A percentile compares a stretch with the other conserved stretches of the same genome.
phyloP scores from a whole-genome alignment of 2,888 invertebrate species.

The Euproctis similis region DNA sequence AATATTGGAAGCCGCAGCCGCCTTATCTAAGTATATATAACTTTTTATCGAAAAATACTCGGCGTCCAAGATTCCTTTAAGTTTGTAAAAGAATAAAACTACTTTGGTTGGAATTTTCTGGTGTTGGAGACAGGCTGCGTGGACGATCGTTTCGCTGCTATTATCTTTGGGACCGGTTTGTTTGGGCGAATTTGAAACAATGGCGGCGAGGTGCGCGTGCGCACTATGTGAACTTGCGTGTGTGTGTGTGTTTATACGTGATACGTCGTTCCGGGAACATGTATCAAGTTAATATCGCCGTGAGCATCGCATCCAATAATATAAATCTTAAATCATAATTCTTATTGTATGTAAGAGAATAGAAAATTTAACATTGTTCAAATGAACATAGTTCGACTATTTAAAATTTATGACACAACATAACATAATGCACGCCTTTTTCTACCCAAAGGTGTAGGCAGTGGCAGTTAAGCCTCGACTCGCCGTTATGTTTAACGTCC shows the following conservation, averaged over 20 bases:
- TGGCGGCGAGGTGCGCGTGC: slow-evolving; percentile 34
- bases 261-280: slow-evolving; percentile 37
- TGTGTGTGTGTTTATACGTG: slow-evolving; percentile 19
- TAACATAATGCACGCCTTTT: no score
- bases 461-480: no score
- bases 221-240: no score
- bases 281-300: slow-evolving; percentile 27
- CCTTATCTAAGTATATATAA: slow-evolving; percentile 22
- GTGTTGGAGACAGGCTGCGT: slow-evolving; percentile 18
- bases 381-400: background rate
- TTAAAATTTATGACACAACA: no score
- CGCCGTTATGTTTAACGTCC: no score
- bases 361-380: background rate
- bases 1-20: slow-evolving; percentile 12
- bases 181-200: slow-evolving; percentile 66
- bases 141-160: slow-evolving; percentile 42
- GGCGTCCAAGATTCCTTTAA: slow-evolving; percentile 20
- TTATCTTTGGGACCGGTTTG: slow-evolving; percentile 62
- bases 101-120: slow-evolving; percentile 23
- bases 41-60: slow-evolving; percentile 27
- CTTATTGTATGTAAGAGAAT: background rate
- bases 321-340: background rate
- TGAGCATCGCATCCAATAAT: slow-evolving; percentile 12
- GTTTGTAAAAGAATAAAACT: slow-evolving; percentile 23
- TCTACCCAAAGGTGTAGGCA: no score